Evolutionary conservation across 2,113 vertebrate species (phyloP), one percentile per base, ranked within the genome.

Genomic region (Seriola rivoliana): DNA sequence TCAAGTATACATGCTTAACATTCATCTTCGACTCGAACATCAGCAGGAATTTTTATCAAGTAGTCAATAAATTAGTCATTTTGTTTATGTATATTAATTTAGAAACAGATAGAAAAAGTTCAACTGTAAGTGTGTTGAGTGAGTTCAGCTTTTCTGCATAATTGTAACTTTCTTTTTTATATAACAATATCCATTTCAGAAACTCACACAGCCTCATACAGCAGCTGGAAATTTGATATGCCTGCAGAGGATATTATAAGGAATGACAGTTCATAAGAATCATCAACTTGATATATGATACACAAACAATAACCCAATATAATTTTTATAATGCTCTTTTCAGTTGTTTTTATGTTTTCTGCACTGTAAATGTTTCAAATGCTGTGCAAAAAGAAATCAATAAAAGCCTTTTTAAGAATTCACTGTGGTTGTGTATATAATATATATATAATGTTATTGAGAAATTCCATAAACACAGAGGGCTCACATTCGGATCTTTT

Each of bases 191-290:
- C 48, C 1, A 38, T 83, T 73, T 82, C 25, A 80, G 52, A 81
- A 87, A 79, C 57, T 59, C 63, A 78, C 23, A 42, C 25, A 64
- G 65, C 40, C 71, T 78, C 63, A 78, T 44, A 62, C 54, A 80
- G 58, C 38, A 38, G 21, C 58, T 59, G 29, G 46, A 74, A 66
- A 84, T 89, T 59, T 74, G 50, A 87, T 77, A 57, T 58, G 23
- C 48, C 55, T 69, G 1, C 21, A 66, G 46, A 74, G 38, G 68
- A 75, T 79, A 65, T 82, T 84, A 88, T 78, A 34, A 82, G 32
- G 60, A 76, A 44, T 89, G 88, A 84, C 85, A 91, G 52, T 62
- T 92, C 74, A 89, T 82, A 83, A 66, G 38, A 87, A 62, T 71
- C 60, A 65, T 64, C 40, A 89, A 88, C 57, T 42, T 75, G 73